Evolutionary conservation across 2,888 invertebrate genomes (phyloP), one percentile per base, ranked within the genome.

Genomic region (Ctenicera cuprea): DNA sequence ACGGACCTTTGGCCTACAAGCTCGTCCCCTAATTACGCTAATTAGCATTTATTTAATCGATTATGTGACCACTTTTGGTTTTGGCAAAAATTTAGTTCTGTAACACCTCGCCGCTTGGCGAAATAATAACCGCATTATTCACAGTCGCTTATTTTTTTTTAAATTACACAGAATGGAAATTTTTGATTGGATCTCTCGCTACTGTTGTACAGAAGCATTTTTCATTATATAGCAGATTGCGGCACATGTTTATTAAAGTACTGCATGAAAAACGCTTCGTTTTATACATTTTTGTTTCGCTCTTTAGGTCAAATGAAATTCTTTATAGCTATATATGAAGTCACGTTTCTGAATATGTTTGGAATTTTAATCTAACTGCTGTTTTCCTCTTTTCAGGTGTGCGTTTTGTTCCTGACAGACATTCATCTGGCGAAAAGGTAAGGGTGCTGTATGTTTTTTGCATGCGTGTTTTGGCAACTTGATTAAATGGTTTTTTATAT

Each of bases 251-350:
- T 59, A 59, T 59, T 59, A 59, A 59, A 59, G 20, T 11, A 18
- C 38, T 20, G 16, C 59, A 16, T 20, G 59, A 37, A 38, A 26
- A 38, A 20, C 20, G 38, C 33, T 50, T 22, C 54, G 14, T 54
- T 59, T 59, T 20, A 20, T 38, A 38, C 59, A 59, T 38, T 59
- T 50, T 59, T 59, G 59, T 38, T n/a, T 14, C 12, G 9, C 59
- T 38, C 38, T 59, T 59, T 59, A 59, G 38, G 11, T n/a, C 59
- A 38, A 30, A 59, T 59, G 38, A 59, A 37, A 38, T 59, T 59
- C 37, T 59, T 18, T 33, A 38, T 59, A 38, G 59, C 59, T 14
- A 18, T 16, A 59, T 20, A 59, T 38, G 38, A n/a, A 41, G 59
- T 16, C 38, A 38, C 59, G 59, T 37, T 16, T 16, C n/a, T n/a